Evolutionary conservation across 2,113 vertebrate species (phyloP).

Genomic region (Clarias gariepinus): DNA sequence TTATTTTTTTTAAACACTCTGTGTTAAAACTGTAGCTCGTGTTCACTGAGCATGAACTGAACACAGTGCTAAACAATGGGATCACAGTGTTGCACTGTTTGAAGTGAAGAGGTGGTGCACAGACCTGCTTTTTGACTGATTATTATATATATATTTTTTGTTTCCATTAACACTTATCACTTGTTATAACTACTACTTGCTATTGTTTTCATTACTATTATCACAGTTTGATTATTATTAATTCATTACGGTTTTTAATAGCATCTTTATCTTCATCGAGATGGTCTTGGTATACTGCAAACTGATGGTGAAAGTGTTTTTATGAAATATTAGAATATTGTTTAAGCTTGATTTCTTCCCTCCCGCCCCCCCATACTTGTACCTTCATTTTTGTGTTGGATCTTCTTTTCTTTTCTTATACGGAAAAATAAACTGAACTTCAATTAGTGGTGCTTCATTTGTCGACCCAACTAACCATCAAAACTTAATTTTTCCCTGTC

Average conservation of each 20-base stretch:
- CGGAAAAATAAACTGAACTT: constrained; percentile 73
- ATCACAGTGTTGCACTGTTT: constrained; percentile 76
- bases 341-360: constrained; percentile 71
- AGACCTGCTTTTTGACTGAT: constrained; percentile 75
- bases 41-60: constrained; percentile 67
- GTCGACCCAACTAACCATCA: background rate
- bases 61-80: constrained; percentile 68
- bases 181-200: constrained; percentile 77
- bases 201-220: constrained; percentile 74
- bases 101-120: constrained; percentile 71
- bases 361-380: constrained; percentile 68
- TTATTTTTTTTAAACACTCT: constrained; percentile 53
- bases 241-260: constrained; percentile 75
- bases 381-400: constrained; percentile 77
- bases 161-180: constrained; percentile 79
- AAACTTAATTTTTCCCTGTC: background rate
- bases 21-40: constrained; percentile 70
- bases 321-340: constrained; percentile 76
- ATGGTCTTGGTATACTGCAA: constrained; percentile 75
- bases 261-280: constrained; percentile 67
- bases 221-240: constrained; percentile 73
- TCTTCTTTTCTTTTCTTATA: constrained; percentile 78
- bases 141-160: constrained; percentile 51
- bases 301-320: constrained; percentile 77
- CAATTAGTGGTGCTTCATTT: constrained; percentile 37